Base-by-base conservation (phyloP, 2,888 invertebrate genomes). In the Callyntrura sp. region DNA sequence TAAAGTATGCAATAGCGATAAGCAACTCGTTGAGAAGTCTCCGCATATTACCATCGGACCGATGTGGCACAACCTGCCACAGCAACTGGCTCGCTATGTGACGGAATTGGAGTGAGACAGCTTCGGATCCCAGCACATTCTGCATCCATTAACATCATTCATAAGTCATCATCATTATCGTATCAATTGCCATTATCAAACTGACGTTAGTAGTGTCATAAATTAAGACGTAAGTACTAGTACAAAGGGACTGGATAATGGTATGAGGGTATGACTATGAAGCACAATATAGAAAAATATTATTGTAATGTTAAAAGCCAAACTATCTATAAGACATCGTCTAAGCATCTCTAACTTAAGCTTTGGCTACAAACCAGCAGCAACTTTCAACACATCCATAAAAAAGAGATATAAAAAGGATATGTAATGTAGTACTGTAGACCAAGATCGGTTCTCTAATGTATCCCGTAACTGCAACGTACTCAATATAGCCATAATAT, bases 11-110 rank as follows among this genome's bases (percentile, higher is more conserved):
- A 60, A 98, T 96, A 79, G 97, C 96, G 51, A 96, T 95, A 93
- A 98, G 97, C 85, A 98, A 96, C 94, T 97, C 97, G 94, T 97
- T 96, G 89, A 98, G 96, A 93, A 98, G 96, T 94, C 93, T 92
- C 28, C 91, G 68, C 73, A 94, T 93, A 60, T 93, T 92, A 9
- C 92, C 92, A 84, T 92, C 88, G 4, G 91, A 91, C 57, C 94
- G 93, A 94, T 96, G 95, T 93, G 96, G 96, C 93, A 94, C 95
- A 92, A 94, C 95, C 94, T 94, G 96, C 95, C 97, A 97, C 92
- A 98, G 96, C 85, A 98, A 95, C 94, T 98, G 96, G 89, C 97
- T 97, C 51, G 97, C 96, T 81, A 98, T 97, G 93, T 98, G 97
- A 0, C 98, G 96, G 95, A 98, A 97, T 94, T 98, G 98, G 57